phyloP scores from a whole-genome alignment of 2,113 vertebrate species.

The Amblyopsis rosae region DNA sequence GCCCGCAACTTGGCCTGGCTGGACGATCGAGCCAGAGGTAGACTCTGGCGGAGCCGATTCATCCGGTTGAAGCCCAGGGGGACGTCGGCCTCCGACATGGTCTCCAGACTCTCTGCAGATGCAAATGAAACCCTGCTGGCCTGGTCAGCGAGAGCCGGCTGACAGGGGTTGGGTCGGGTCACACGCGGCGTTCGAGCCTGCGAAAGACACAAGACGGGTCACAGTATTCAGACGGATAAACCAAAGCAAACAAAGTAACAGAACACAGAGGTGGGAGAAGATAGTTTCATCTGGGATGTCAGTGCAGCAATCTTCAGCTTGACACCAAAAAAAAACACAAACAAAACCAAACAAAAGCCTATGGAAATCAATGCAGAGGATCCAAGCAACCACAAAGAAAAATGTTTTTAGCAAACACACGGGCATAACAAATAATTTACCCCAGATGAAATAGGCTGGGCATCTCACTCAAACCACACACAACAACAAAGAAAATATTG shows the following conservation, averaged over 20 bases:
- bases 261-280: neutral
- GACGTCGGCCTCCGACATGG: conserved; percentile 93
- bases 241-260: neutral
- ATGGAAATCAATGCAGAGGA: conserved; percentile 15
- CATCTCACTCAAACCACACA: neutral
- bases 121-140: conserved; percentile 89
- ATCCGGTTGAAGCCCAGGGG: conserved; percentile 94
- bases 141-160: conserved; percentile 88
- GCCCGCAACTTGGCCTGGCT: conserved; percentile 95
- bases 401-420: conserved; percentile 14
- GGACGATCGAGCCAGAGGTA: conserved; percentile 92
- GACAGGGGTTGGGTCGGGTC: conserved; percentile 82
- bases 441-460: conserved; percentile 21
- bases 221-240: conserved; percentile 1
- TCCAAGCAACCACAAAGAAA: neutral
- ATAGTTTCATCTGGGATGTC: neutral
- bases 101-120: conserved; percentile 92
- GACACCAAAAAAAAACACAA: conserved; percentile 3
- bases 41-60: conserved; percentile 95
- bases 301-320: conserved; percentile 1
- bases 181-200: conserved; percentile 92
- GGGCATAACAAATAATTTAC: conserved; percentile 18
- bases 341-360: conserved; percentile 16
- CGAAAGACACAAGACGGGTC: conserved; percentile 12
- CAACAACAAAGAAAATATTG: neutral